Evolutionary conservation across 2,888 invertebrate species (phyloP), one percentile per base, ranked within the genome.

Genomic region (Rhimphoctona megacephalus): DNA sequence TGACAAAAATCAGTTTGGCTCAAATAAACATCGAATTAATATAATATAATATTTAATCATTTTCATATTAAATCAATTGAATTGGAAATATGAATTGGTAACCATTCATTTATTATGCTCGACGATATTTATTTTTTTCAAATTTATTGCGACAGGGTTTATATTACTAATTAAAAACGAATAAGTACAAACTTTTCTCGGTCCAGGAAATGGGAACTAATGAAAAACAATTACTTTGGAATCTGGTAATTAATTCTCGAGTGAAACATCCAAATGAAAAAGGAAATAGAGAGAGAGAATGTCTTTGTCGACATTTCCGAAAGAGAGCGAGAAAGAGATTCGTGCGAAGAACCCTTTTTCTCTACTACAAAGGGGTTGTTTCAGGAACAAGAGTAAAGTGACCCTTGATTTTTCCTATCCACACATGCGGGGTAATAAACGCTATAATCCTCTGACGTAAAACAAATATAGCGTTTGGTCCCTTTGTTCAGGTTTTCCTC

Each of bases 361-460:
- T 14, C 72, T 39, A 6, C 36, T 0, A 46, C 8, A 25, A 17
- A 77, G 70, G 78, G 86, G 83, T 49, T 83, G 49, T 67, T 61
- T 49, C 72, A 33, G 22, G 73, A 86, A 73, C 77, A 72, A 54
- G 81, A 69, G 77, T 39, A 84, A 85, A 87, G 76, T 88, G 86
- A 86, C 86, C 86, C 84, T 87, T 82, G 84, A 85, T 83, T 89
- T 61, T 69, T 72, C 39, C 78, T 83, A 64, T 72, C 14, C 72
- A 54, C 67, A 61, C 81, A 57, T 52, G 83, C 22, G 39, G 90
- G 92, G 91, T 92, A 94, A 94, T 93, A 93, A 87, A 94, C 92
- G 91, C 92, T 91, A 92, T 94, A 93, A 94, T 94, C 93, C 93
- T 91, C 90, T 91, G 92, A 92, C 91, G 92, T 91, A 92, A 92